A percentile compares a stretch with the other conserved stretches of the same genome.
Evolutionary conservation across 2,797 vertebrate genomes (phyloP).

Genomic region (Yasuhikotakia modesta): DNA sequence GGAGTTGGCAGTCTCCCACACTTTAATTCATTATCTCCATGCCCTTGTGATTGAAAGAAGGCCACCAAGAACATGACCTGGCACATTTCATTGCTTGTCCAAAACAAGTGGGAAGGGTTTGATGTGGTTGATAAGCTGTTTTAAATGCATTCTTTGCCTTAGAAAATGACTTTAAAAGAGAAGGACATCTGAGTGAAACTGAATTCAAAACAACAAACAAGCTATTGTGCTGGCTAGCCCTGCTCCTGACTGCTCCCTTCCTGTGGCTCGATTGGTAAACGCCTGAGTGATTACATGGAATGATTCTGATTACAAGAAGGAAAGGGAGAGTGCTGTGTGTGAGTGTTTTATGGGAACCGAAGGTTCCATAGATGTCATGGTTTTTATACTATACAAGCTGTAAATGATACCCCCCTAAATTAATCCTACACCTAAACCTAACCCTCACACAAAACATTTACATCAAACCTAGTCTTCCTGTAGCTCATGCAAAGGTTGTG

Average conservation of each 20-base stretch:
- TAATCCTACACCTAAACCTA: too few species aligned
- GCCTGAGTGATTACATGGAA: constrained; percentile 55
- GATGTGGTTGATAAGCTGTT: constrained; percentile 49
- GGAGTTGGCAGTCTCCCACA: neutral
- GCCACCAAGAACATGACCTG: constrained; percentile 21
- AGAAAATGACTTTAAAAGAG: neutral
- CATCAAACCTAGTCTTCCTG: too few species aligned
- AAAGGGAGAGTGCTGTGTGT: constrained; percentile 6
- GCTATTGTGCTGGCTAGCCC: neutral
- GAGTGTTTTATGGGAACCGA: too few species aligned
- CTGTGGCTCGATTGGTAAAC: constrained; percentile 56
- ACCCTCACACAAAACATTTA: too few species aligned
- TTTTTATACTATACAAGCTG: too few species aligned
- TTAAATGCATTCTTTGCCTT: neutral
- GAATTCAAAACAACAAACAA: constrained; percentile 43
- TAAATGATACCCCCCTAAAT: too few species aligned
- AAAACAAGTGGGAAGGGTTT: constrained; percentile 38
- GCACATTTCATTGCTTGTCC: constrained; percentile 38
- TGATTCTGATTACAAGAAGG: constrained; percentile 44
- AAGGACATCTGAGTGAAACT: neutral
- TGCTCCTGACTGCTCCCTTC: constrained; percentile 63
- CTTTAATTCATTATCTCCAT: neutral
- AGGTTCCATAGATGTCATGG: too few species aligned
- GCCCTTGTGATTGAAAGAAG: constrained; percentile 9
- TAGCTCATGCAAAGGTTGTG: too few species aligned